Base-by-base conservation (phyloP, 2,113 vertebrate species). In the Neogobius melanostomus region DNA sequence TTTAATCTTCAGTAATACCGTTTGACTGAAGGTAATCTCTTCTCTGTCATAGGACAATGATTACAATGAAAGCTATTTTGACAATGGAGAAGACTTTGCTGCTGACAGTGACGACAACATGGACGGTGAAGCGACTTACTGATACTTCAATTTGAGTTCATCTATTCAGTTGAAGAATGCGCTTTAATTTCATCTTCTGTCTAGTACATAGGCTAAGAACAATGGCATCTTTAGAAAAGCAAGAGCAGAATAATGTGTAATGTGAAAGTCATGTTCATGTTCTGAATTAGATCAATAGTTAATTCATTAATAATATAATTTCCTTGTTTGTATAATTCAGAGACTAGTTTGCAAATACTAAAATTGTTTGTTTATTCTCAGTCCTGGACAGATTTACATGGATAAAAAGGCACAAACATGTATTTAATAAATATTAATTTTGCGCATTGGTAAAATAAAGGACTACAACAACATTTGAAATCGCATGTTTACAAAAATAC, bases 1-100 rank as follows among this genome's bases (percentile, higher is more conserved):
- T 63, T 46, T 63, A 11, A 43, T 46, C n/a, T 11, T 44, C 28
- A 59, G 28, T 61, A 61, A 15, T 8, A 14, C 0, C 42, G 12
- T 46, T 46, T 63, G n/a, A n/a, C 49, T 15, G 7, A 8, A 44
- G 46, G 6, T 6, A 10, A 10, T 66, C n/a, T 7, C 1, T 17
- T 50, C 50, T 61, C 7, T 2, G 45, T 12, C 12, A 57, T 82
- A 98, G 95, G 95, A 95, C 64, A 97, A 97, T 61, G 92, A 97
- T 87, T 97, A 96, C 82, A 95, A 96, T 80, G 93, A 94, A 50
- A 97, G 84, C 2, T 95, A 94, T 83, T 98, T 99, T 71, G 95
- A 98, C 76, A 90, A 96, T 1, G 94, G 95, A 11, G 96, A 97
- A 81, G 94, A 95, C 57, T 96, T 93, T 67, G 94, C 63, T 16